phyloP scores from a whole-genome alignment of 1,140 invertebrate species.

The Anagrus nilaparvatae region DNA sequence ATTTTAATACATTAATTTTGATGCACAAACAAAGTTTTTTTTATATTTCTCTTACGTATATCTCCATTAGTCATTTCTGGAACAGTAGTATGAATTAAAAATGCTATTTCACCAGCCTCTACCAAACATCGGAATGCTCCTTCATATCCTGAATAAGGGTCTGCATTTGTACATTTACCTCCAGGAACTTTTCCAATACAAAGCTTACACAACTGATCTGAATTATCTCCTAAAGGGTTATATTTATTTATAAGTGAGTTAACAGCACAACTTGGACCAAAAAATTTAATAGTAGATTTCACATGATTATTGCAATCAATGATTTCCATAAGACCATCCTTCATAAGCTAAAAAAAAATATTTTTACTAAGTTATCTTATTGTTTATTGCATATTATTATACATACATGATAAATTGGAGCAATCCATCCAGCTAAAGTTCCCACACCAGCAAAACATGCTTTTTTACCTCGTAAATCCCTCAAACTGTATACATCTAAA shows the following conservation, averaged over 20 bases:
- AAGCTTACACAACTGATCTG: constrained; percentile 68
- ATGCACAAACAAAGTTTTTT: constrained; percentile 2
- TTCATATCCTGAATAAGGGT: constrained; percentile 84
- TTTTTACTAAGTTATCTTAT: background rate
- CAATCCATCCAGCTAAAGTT: constrained; percentile 83
- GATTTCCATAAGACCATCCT: constrained; percentile 66
- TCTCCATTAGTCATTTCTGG: constrained; percentile 61
- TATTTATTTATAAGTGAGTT: constrained; percentile 86
- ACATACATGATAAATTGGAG: constrained; percentile 60
- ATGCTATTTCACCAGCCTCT: constrained; percentile 83
- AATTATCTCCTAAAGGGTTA: constrained; percentile 86
- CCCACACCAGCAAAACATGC: constrained; percentile 89
- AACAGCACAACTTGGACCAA: constrained; percentile 84
- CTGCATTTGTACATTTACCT: constrained; percentile 70
- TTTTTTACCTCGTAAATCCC: constrained; percentile 60
- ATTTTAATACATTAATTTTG: background rate
- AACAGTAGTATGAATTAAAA: constrained; percentile 81
- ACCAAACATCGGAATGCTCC: constrained; percentile 83
- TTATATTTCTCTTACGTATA: too few relatives aligned
- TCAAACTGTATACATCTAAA: constrained; percentile 50
- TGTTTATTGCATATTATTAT: constrained; percentile 2
- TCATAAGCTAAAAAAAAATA: constrained; percentile 57
- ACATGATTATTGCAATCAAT: constrained; percentile 95
- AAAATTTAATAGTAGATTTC: constrained; percentile 82
- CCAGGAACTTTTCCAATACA: constrained; percentile 71